Conservation (phyloP, 2,888 invertebrate genomes). For the Tipula confusa region DNA sequence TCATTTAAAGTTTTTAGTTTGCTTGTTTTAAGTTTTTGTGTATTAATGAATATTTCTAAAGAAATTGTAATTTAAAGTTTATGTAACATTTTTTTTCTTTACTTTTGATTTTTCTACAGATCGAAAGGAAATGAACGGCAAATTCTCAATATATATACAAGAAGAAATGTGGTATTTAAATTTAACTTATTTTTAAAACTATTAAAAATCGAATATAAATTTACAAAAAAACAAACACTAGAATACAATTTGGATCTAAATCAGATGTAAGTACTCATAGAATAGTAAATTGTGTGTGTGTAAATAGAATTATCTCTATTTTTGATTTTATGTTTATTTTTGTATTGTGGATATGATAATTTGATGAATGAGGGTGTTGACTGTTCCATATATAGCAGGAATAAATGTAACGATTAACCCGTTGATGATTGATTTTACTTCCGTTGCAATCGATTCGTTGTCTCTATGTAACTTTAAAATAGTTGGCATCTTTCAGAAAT, state of each 20-base stretch:
- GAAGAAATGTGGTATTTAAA: constrained; percentile 12
- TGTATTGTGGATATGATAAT: not conserved
- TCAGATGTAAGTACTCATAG: not conserved
- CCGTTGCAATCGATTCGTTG: not conserved
- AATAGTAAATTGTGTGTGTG: not conserved
- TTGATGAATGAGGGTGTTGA: not conserved
- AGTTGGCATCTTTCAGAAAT: not conserved
- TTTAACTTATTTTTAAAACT: not conserved
- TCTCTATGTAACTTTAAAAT: not conserved
- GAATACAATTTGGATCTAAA: not conserved
- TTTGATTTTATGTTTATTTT: not conserved
- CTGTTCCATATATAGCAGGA: not conserved
- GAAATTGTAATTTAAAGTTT: not conserved
- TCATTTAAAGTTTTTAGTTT: not conserved
- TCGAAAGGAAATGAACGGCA: not conserved
- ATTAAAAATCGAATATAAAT: not conserved
- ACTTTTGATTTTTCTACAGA: not conserved
- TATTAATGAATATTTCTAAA: constrained; percentile 10
- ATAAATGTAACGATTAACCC: not conserved
- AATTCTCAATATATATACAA: not conserved
- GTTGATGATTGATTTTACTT: not conserved
- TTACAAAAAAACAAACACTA: not conserved
- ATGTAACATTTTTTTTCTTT: constrained; percentile 1
- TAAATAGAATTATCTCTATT: not conserved
- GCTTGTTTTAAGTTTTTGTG: not conserved